Evolutionary conservation across 2,888 invertebrate genomes (phyloP).

Genomic region (Hyposoter dolosus): DNA sequence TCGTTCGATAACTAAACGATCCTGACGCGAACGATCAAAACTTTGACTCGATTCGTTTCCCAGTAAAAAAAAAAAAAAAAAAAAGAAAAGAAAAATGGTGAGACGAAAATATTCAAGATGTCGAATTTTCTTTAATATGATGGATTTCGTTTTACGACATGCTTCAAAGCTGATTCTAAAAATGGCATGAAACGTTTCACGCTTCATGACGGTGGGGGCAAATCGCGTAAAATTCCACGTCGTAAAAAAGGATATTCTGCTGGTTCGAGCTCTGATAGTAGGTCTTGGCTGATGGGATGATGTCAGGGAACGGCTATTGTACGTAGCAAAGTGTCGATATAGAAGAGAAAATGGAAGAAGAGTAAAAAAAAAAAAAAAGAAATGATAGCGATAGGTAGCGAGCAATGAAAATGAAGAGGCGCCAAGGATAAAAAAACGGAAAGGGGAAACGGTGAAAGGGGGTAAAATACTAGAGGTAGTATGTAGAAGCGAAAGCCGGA

Average conservation of each 20-base stretch:
- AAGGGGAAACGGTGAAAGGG: constrained; percentile 42
- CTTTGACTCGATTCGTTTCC: no score
- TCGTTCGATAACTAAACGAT: background rate
- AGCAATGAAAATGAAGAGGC: constrained; percentile 63
- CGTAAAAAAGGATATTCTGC: constrained; percentile 77
- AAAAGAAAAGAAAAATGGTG: no score
- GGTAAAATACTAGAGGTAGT: constrained; percentile 47
- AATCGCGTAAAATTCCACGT: constrained; percentile 76
- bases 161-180: constrained; percentile 32
- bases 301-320: constrained; percentile 51
- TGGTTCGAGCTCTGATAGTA: constrained; percentile 13
- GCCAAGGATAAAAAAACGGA: constrained; percentile 63
- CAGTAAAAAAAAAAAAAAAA: no score
- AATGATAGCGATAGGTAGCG: constrained; percentile 59
- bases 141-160: background rate
- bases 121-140: constrained; percentile 27
- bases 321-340: constrained; percentile 40
- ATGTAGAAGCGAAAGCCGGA: constrained; percentile 45
- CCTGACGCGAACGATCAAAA: background rate
- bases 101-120: background rate
- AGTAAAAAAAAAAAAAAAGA: constrained; percentile 13
- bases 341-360: constrained; percentile 32
- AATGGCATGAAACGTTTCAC: constrained; percentile 51
- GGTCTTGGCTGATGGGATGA: constrained; percentile 38
- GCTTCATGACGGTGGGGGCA: constrained; percentile 19